Conservation (phyloP, 2,113 vertebrate genomes). For the Dryoscopus gambensis region DNA sequence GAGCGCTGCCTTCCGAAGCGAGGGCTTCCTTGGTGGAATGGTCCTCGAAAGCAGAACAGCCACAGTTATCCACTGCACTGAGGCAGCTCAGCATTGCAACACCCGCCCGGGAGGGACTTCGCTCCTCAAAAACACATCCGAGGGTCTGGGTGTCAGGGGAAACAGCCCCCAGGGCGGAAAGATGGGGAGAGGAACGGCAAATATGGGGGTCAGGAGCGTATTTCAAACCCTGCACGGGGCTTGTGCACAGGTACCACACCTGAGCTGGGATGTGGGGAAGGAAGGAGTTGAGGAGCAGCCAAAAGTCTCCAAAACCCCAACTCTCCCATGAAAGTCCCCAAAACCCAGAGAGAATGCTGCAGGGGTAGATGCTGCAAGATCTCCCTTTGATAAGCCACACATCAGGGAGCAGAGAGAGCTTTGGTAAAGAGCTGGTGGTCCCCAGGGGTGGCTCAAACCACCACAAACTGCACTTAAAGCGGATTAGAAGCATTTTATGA, state of each 20-base stretch:
- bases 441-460: background rate
- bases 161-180: background rate
- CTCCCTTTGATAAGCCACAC: background rate
- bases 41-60: background rate
- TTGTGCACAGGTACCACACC: background rate
- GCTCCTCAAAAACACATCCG: background rate
- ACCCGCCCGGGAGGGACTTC: background rate
- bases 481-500: background rate
- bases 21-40: background rate
- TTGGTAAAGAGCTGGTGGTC: background rate
- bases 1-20: background rate
- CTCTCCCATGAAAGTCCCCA: rapidly evolving
- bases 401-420: background rate
- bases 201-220: background rate
- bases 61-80: rapidly evolving
- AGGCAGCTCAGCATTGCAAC: background rate
- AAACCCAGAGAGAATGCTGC: rapidly evolving
- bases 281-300: background rate
- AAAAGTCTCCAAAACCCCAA: background rate
- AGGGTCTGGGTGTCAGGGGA: background rate
- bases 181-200: background rate
- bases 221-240: rapidly evolving
- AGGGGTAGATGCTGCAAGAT: background rate
- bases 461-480: background rate
- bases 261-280: background rate